Base-by-base conservation (phyloP, 2,888 invertebrate species). In the Epinotia nisella region DNA sequence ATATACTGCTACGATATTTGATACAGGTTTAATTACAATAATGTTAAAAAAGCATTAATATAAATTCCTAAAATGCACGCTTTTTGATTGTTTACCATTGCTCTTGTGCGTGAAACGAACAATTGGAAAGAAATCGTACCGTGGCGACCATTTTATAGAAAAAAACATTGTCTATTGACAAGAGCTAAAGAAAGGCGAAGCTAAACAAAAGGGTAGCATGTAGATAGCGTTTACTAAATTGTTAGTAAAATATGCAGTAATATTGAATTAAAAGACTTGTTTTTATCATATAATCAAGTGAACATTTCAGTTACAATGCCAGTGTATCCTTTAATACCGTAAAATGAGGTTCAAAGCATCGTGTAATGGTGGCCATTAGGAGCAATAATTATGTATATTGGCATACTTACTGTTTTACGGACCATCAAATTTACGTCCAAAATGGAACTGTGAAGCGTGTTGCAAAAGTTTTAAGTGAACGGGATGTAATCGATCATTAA, bases 331-430 rank as follows among this genome's bases (percentile, higher is more conserved):
- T 80, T 74, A 84, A 83, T 84, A 85, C 83, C 80, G 70, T 85
- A 88, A 86, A 88, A 89, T 91, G 89, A 90, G 89, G 86, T 85
- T 87, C 90, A 91, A 90, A 91, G 92, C 91, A 89, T 91, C 91
- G 91, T 93, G 92, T 92, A 92, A 93, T 93, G 94, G 94, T 92
- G 92, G 94, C 94, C 94, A 94, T 94, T 94, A 93, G 82, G 86
- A 90, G 85, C 85, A 93, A 93, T 92, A 92, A 94, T 92, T 94
- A 93, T 93, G 93, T 92, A 88, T 91, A 93, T 91, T 94, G 93
- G 91, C 92, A 92, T 88, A 92, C 92, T 91, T 93, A 91, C 84
- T 84, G 84, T 85, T 87, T 84, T 86, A 87, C 87, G 85, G 83
- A 89, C 87, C 84, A 86, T 85, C 87, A 87, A 87, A 88, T 83